Evolutionary conservation across 2,888 invertebrate genomes (phyloP).

Genomic region (Cerceris ruficornis): DNA sequence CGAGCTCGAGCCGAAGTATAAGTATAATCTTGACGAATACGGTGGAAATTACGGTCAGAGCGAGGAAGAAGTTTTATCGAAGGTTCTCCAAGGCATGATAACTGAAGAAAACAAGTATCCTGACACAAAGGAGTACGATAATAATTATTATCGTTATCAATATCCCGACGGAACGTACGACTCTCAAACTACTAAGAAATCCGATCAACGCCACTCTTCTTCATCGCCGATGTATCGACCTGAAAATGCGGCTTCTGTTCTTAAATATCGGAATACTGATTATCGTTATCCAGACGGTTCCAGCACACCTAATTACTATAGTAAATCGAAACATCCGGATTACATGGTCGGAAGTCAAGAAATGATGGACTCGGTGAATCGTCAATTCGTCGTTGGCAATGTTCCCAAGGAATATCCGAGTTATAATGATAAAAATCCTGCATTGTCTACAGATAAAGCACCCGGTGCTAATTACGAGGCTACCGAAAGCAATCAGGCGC

Average conservation of each 20-base stretch:
- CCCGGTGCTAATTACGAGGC: slow-evolving; percentile 41
- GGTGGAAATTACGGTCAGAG: slow-evolving; percentile 87
- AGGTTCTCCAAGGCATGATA: slow-evolving; percentile 88
- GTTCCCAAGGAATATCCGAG: slow-evolving; percentile 84
- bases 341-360: slow-evolving; percentile 29
- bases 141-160: slow-evolving; percentile 74
- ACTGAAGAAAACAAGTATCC: slow-evolving; percentile 68
- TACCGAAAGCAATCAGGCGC: slow-evolving; percentile 48
- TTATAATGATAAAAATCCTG: slow-evolving; percentile 45
- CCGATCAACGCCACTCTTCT: slow-evolving; percentile 62
- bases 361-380: slow-evolving; percentile 59
- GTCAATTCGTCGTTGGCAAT: slow-evolving; percentile 87
- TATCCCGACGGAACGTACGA: slow-evolving; percentile 73
- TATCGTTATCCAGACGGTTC: slow-evolving; percentile 72
- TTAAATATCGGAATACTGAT: slow-evolving; percentile 74
- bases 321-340: slow-evolving; percentile 57
- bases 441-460: slow-evolving; percentile 45
- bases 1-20: slow-evolving; percentile 83
- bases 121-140: slow-evolving; percentile 48
- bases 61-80: slow-evolving; percentile 90
- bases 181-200: slow-evolving; percentile 80
- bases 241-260: slow-evolving; percentile 67
- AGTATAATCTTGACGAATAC: slow-evolving; percentile 87
- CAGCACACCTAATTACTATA: slow-evolving; percentile 75
- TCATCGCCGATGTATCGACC: slow-evolving; percentile 67